These are phyloP conservation scores for Pachydiplax longipennis DNA, from an alignment of 2,888 invertebrate species.

Conservation along the genomic window DNA sequence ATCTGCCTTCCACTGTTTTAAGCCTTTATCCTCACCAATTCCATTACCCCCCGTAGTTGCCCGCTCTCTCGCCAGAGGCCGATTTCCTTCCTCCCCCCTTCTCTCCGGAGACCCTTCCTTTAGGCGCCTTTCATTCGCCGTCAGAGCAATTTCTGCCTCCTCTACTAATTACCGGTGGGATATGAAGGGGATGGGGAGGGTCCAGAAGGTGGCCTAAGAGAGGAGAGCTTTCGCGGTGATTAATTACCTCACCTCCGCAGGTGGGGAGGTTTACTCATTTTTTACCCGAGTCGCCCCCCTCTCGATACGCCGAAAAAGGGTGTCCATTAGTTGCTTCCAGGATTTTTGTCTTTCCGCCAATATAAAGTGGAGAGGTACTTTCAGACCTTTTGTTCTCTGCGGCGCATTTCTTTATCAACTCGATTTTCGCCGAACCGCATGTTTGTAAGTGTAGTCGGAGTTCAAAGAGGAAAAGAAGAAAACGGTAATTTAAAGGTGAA, in stretches of 20 bases:
- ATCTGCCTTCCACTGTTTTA: not conserved
- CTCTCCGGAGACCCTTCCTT: not conserved
- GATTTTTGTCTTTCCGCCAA: not conserved
- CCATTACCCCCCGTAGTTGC: not conserved
- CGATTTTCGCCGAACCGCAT: too few species aligned
- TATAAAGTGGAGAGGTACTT: too few species aligned
- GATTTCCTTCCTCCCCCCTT: not conserved
- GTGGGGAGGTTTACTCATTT: not conserved
- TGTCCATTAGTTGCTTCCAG: not conserved
- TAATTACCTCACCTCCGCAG: constrained; percentile 10
- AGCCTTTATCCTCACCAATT: not conserved
- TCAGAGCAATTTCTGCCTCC: not conserved
- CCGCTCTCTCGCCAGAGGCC: not conserved
- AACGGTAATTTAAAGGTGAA: too few species aligned
- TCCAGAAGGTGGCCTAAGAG: too few species aligned
- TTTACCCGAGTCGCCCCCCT: too few species aligned
- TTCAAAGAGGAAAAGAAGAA: too few species aligned
- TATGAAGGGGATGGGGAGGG: not conserved
- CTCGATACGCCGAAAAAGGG: not conserved
- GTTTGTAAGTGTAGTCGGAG: too few species aligned
- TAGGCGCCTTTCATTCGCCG: not conserved
- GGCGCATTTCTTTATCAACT: too few species aligned
- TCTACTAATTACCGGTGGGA: constrained; percentile 28
- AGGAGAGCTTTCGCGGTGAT: not conserved
- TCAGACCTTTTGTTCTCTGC: too few species aligned